Evolutionary conservation across 1,140 invertebrate species (phyloP), one percentile per base, ranked within the genome.

Genomic region (Dysdera silvatica): DNA sequence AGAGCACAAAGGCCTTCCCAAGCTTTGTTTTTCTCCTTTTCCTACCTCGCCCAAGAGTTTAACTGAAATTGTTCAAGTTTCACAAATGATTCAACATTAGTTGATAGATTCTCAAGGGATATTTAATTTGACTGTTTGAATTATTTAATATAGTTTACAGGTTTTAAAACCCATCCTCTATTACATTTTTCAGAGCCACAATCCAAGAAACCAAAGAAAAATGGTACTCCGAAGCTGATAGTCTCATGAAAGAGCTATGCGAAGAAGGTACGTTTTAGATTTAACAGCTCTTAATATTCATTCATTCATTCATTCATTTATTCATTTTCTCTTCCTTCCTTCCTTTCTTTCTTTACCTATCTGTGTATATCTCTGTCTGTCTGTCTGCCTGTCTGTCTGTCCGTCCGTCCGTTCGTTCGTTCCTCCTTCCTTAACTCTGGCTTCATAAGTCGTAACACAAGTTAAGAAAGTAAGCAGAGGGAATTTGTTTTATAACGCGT

Each of bases 201-300:
- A 77, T 81, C 10, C 75, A 81, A 43, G 78, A 81, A 67, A 70
- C 74, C 12, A 69, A 73, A 14, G 73, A 75, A 51, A 66, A 71
- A 7, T 79, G 78, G 78, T 81, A 76, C 66, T 75, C 75, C 58
- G 78, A 80, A 61, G 77, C 78, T 18, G 78, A 77, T 18, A 67
- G 65, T 1, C 62, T 81, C 1, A 77, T 75, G 0, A 70, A 71
- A 52, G 69, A 73, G 48, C 68, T 81, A 28, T 81, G 80, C 68
- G 73, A 78, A 64, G 72, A 78, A 66, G 67, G 75, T 75, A 64
- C 45, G n/a, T n/a, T n/a, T n/a, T n/a, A n/a, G n/a, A n/a, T n/a
- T n/a, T n/a, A n/a, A n/a, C n/a, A n/a, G n/a, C n/a, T n/a, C n/a
- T n/a, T 59, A 32, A 33, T 29, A 61, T 40, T 61, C 20, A 31